Conservation (phyloP, 2,113 vertebrate genomes). For the Vidua chalybeata region DNA sequence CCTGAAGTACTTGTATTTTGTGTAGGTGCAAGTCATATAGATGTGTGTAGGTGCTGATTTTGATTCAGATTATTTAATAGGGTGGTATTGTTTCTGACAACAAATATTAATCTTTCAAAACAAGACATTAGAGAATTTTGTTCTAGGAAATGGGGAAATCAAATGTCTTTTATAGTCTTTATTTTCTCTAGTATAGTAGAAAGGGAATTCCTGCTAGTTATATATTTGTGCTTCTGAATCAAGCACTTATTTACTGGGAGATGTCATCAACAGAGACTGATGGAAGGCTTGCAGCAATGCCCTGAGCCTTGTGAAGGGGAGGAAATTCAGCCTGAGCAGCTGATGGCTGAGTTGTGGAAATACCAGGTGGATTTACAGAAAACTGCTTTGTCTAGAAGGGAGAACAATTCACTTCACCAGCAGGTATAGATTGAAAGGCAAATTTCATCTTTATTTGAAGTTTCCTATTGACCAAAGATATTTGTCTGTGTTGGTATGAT, state of each 20-base stretch:
- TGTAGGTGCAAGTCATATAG: conserved; percentile 33
- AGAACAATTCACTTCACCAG: not conserved
- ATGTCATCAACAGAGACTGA: not conserved
- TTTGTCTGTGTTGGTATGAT: not conserved
- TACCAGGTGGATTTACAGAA: not conserved
- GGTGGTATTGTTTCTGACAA: conserved; percentile 37
- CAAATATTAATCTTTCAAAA: conserved; percentile 46
- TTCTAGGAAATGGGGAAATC: not conserved
- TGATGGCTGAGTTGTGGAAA: not conserved
- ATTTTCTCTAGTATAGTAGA: not conserved
- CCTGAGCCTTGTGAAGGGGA: not conserved
- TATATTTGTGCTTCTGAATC: not conserved
- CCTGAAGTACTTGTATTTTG: not conserved
- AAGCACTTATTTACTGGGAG: not conserved
- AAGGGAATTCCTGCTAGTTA: not conserved
- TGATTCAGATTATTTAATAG: conserved; percentile 34
- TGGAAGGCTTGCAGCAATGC: not conserved
- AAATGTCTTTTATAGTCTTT: not conserved
- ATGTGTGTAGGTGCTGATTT: conserved; percentile 25
- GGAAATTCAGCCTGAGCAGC: not conserved
- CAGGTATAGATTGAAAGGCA: not conserved
- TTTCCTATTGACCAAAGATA: not conserved
- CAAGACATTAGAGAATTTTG: not conserved
- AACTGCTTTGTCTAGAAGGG: not conserved
- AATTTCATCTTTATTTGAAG: conserved; percentile 22